A percentile compares a stretch with the other conserved stretches of the same genome.
These are phyloP conservation scores for Sternotherus odoratus DNA, from an alignment of 2,797 vertebrate species.

Conservation along the genomic window DNA sequence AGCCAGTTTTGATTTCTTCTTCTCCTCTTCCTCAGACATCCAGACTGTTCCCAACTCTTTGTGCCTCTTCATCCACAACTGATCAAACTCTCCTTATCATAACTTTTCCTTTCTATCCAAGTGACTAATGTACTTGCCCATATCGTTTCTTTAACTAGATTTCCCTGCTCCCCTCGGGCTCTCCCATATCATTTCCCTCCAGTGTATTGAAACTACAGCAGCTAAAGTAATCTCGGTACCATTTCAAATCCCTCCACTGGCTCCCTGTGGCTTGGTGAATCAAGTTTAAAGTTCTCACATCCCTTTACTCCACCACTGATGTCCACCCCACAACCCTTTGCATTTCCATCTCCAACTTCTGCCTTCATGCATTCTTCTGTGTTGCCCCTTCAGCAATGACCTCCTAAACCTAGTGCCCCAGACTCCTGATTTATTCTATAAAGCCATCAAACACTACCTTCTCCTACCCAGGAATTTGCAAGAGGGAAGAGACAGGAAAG, in stretches of 20 bases:
- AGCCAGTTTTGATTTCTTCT: not conserved
- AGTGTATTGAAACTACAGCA: not conserved
- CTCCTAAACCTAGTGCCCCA: not conserved
- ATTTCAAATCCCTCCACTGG: not conserved
- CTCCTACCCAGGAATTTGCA: not conserved
- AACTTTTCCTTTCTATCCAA: not conserved
- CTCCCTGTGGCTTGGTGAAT: not conserved
- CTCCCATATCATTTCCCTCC: not conserved
- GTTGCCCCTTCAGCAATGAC: not conserved
- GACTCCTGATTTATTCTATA: not conserved
- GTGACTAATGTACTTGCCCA: not conserved
- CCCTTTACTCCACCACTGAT: not conserved
- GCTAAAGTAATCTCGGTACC: not conserved
- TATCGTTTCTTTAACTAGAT: not conserved
- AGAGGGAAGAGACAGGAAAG: not conserved
- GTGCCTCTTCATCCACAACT: not conserved
- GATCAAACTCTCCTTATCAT: not conserved
- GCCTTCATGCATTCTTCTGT: not conserved
- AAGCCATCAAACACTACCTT: not conserved
- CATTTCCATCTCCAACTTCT: not conserved
- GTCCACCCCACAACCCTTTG: not conserved
- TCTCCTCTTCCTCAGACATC: not conserved
- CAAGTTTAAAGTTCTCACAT: not conserved
- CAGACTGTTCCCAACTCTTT: not conserved
- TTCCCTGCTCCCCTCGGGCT: not conserved